Base-by-base conservation (phyloP, 1,140 invertebrate species). In the Marisa cornuarietis region DNA sequence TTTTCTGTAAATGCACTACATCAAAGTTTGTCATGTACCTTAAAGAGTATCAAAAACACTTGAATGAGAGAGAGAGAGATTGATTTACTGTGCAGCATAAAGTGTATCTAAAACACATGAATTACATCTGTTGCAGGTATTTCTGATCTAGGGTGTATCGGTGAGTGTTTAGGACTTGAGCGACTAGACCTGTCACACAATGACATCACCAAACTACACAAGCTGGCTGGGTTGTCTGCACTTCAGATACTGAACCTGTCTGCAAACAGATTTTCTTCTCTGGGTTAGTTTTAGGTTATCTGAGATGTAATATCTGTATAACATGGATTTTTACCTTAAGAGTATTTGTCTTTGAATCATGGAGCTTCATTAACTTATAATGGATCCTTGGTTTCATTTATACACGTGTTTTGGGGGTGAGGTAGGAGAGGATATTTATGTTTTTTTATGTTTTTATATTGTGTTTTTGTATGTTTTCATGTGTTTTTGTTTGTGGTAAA, bases 131-230 rank as follows among this genome's bases (percentile, higher is more conserved):
- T 81, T 82, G 2, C 79, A 89, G 88, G 83, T 42, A 81, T 90
- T 10, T 77, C 58, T 61, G 89, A 90, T 63, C 81, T 90, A 51
- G 89, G 89, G 11, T 87, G 85, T 80, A 79, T 90, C 14, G 83
- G 87, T 24, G 88, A 90, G 76, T 90, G 89, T 79, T 71, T 81
- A 22, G 71, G 81, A 7, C 73, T 90, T 31, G 86, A 90, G 68
- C 80, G 84, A 42, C 77, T 89, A 22, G 88, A 89, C 82, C 61
- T 89, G 11, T 88, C 88, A 0, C 80, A 85, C 26, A 90, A 90
- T 83, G 79, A 84, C n/a, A 71, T 90, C 24, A 84, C 76, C 42
- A 84, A 82, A 69, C 82, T 90, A 0, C 84, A 85, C 68, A 85
- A 87, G 69, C 71, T 90, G 20, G 86, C 87, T 22, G 83, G 87